Evolutionary conservation across 2,888 invertebrate genomes (phyloP).

Genomic region (Noctua janthina): DNA sequence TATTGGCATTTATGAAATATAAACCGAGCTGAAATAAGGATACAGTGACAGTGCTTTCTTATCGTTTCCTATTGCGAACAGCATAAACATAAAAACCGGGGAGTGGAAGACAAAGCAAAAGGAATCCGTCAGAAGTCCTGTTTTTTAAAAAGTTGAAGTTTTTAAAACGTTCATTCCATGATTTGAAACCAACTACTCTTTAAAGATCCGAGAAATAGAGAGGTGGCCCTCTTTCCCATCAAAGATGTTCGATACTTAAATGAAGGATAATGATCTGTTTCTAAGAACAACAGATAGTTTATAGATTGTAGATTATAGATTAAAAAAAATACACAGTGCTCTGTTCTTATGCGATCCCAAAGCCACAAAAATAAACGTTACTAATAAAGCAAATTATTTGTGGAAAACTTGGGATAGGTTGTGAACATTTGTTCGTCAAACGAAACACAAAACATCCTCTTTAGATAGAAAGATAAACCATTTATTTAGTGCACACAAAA

Average conservation of each 20-base stretch:
- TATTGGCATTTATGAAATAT: conserved; percentile 51
- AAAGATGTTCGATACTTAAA: not conserved
- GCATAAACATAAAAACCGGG: conserved; percentile 46
- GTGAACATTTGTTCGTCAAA: not conserved
- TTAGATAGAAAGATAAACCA: too few species aligned
- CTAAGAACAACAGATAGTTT: not conserved
- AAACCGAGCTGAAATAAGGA: conserved; percentile 40
- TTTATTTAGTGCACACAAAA: too few species aligned
- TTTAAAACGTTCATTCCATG: not conserved
- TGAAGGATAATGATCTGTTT: not conserved
- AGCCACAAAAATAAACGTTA: not conserved
- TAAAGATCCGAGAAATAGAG: not conserved
- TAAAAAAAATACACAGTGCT: not conserved
- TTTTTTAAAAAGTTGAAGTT: not conserved
- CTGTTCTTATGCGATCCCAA: not conserved
- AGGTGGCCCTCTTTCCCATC: not conserved
- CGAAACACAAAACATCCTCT: not conserved
- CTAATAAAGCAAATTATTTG: not conserved
- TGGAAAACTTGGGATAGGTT: not conserved
- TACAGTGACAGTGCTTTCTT: conserved; percentile 41
- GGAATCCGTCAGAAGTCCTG: conserved; percentile 21
- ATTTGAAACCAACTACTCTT: not conserved
- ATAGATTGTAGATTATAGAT: not conserved
- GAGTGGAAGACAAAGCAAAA: conserved; percentile 12
- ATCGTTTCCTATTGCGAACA: conserved; percentile 39